These are phyloP conservation scores for Phalanger gymnotis DNA, from an alignment of 2,797 vertebrate genomes.

Conservation along the genomic window DNA sequence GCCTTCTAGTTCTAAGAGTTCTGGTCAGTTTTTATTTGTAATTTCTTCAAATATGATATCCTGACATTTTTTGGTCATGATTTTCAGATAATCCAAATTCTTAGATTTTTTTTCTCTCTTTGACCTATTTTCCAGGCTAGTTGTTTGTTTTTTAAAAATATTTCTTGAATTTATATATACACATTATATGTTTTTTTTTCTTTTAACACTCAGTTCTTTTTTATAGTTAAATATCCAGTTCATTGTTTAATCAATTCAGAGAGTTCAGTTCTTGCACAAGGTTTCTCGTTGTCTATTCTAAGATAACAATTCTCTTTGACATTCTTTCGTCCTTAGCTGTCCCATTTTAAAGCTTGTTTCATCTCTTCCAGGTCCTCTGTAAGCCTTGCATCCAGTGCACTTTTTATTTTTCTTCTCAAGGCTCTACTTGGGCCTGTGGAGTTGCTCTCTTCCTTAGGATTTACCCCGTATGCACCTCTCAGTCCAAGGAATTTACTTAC, in stretches of 20 bases:
- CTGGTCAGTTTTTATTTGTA: too few species aligned
- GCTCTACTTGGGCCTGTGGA: not conserved
- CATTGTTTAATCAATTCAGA: not conserved
- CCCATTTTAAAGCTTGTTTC: not conserved
- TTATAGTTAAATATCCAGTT: not conserved
- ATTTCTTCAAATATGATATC: too few species aligned
- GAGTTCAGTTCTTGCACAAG: not conserved
- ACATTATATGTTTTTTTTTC: too few species aligned
- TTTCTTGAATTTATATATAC: too few species aligned
- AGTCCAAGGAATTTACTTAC: not conserved
- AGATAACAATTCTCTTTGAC: not conserved
- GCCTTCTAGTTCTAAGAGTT: too few species aligned
- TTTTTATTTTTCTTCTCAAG: not conserved
- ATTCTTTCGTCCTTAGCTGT: not conserved
- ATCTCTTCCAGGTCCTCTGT: not conserved
- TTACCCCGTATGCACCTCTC: not conserved
- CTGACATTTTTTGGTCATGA: too few species aligned
- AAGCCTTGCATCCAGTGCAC: not conserved
- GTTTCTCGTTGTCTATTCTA: not conserved
- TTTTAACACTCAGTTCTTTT: too few species aligned
- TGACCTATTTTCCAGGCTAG: too few species aligned
- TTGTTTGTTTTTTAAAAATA: too few species aligned
- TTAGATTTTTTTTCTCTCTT: too few species aligned
- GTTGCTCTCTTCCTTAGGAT: not conserved
- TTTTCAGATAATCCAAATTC: too few species aligned